Evolutionary conservation across 2,888 invertebrate genomes (phyloP).

Genomic region (Cenopis cana): DNA sequence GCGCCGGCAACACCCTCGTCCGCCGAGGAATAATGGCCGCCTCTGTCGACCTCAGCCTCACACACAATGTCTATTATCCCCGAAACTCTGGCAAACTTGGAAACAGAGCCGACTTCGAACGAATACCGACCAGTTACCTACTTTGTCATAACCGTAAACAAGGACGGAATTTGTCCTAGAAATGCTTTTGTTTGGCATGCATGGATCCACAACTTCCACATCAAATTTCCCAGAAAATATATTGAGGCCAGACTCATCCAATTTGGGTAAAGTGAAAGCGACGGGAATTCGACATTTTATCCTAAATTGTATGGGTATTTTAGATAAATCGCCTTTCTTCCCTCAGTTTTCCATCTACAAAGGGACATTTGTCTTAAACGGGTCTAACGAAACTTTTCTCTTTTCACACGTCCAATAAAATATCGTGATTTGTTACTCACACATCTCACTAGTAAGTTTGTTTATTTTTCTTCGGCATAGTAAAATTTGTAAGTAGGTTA

Average conservation of each 20-base stretch:
- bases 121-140: conserved; percentile 62
- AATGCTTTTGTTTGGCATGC: conserved; percentile 73
- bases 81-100: conserved; percentile 59
- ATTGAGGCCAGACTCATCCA: conserved; percentile 78
- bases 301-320: conserved; percentile 82
- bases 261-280: conserved; percentile 80
- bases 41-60: conserved; percentile 52
- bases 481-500: conserved; percentile 10
- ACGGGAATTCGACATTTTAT: conserved; percentile 77
- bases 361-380: conserved; percentile 77
- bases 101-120: conserved; percentile 60
- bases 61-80: conserved; percentile 62
- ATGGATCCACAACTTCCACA: conserved; percentile 71
- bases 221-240: conserved; percentile 76
- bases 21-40: conserved; percentile 48
- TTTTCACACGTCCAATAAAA: conserved; percentile 56
- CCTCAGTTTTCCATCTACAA: conserved; percentile 75
- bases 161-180: conserved; percentile 70
- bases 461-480: conserved; percentile 1
- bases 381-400: conserved; percentile 71
- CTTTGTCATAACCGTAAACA: conserved; percentile 75
- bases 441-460: conserved; percentile 28
- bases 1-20: conserved; percentile 47
- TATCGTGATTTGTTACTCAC: conserved; percentile 59
- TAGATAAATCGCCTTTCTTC: conserved; percentile 80